Base-by-base conservation (phyloP, 2,113 vertebrate species). In the Atrichornis clamosus region DNA sequence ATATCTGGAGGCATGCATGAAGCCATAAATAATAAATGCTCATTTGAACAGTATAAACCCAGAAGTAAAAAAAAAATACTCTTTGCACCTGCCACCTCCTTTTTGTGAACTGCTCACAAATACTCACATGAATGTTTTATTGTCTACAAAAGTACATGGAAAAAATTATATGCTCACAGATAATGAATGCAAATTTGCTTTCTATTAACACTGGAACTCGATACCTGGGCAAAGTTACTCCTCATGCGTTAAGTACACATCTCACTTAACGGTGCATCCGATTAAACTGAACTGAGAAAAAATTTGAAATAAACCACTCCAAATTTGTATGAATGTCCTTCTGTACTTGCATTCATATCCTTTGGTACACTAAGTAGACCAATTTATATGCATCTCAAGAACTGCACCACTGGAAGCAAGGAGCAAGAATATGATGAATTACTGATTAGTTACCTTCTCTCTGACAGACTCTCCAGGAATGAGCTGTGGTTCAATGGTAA, bases 401-500 rank as follows among this genome's bases (percentile, higher is more conserved):
- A 42, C 68, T 52, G 44, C 76, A 84, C 17, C 58, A 44, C 46
- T 70, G 80, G 85, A 59, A 83, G 59, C 28, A 87, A 83, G 89
- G 53, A 30, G 37, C 19, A 32, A 35, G 47, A 26, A 8, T 13
- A 27, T 53, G 64, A 69, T 50, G 33, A 65, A 58, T 69, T 65
- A 20, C 23, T 35, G 59, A 47, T 63, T 8, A 78, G 23, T 93
- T 96, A 99, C 99, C 99, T 99, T 99, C 88, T 99, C 99, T 92
- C 98, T 98, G 49, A 99, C 77, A 0, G 98, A 77, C 95, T 99
- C 99, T 89, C 99, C 99, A 2, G 99, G 99, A 79, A 99, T 96
- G 80, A 99, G 98, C 96, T 99, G 99, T 14, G 99, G 99, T 67
- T 99, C 98, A 4, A 99, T 98, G 74, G 99, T 99, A 97, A 99